Conservation (phyloP, 2,113 vertebrate species). For the Hucho hucho region DNA sequence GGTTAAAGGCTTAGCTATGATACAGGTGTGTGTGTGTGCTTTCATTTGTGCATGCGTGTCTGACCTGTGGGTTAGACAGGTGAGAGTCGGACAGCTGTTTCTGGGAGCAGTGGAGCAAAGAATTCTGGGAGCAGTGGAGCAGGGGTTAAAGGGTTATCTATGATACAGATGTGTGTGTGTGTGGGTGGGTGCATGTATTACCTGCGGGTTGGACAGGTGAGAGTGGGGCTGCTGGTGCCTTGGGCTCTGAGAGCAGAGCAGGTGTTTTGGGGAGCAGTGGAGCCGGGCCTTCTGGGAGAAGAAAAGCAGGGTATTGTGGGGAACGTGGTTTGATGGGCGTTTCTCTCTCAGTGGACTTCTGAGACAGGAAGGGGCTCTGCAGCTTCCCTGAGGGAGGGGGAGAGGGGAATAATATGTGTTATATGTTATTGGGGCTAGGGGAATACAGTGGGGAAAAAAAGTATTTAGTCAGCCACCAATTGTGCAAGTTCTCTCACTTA, state of each 20-base stretch:
- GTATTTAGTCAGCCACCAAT: no score
- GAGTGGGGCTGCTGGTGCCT: not conserved
- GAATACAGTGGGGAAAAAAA: no score
- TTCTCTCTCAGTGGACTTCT: conserved; percentile 65
- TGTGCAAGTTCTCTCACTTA: no score
- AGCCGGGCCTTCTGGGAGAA: not conserved
- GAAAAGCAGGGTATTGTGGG: not conserved
- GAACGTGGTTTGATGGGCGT: not conserved
- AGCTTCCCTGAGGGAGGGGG: conserved; percentile 74
- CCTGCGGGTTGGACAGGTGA: conserved; percentile 35
- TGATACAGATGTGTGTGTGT: no score
- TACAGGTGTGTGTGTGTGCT: no score
- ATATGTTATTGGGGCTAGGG: no score
- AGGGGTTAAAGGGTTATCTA: not conserved
- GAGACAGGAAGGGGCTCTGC: conserved; percentile 80
- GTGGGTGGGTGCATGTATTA: conserved; percentile 8
- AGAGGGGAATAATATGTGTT: not conserved
- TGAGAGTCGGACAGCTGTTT: no score
- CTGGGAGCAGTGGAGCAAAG: no score
- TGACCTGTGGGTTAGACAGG: no score
- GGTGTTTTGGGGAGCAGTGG: not conserved
- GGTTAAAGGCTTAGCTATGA: no score
- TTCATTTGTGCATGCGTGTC: no score
- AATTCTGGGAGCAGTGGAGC: not conserved
- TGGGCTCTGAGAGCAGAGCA: not conserved